Evolutionary conservation across 1,140 invertebrate species (phyloP), one percentile per base, ranked within the genome.

Genomic region (Diorhabda elongata): DNA sequence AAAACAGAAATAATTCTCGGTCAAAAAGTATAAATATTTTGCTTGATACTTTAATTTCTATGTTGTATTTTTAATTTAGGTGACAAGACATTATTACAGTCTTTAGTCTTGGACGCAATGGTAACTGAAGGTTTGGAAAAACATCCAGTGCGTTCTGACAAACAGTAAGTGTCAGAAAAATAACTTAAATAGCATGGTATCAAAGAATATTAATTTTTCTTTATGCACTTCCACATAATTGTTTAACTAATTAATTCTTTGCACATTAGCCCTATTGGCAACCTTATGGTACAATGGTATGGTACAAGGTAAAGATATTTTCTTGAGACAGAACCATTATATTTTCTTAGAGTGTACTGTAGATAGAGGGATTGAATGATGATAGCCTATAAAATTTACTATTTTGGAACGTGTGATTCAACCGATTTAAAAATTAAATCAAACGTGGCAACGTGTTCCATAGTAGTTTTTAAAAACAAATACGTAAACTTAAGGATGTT

Each of bases 1-100:
- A 26, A 26, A 26, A 26, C 26, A 26, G 26, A 26, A 26, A 26
- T 26, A 26, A 26, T 26, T 26, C 26, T 26, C 26, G 26, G 26
- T 26, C 26, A 26, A 1, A 26, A 26, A 26, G 26, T 26, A 26
- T 26, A 26, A 26, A 26, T 26, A 26, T 26, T n/a, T 26, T 26
- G 26, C 26, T 26, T 26, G 26, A 26, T 26, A 26, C 26, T 0
- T 26, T 26, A 26, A 26, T 26, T 26, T 26, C 26, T 26, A 26
- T 26, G 26, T 26, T 26, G 26, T 26, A 41, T 26, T 3, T 78
- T 71, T 76, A 63, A 80, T 74, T 77, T 79, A 84, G 83, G 92
- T 85, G 92, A 95, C 81, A 92, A 92, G 83, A 88, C 87, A 75
- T 84, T 95, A 73, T 81, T 94, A 71, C 92, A 94, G 81, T 91